Evolutionary conservation across 2,797 vertebrate genomes (phyloP).

Genomic region (Eleutherodactylus coqui): DNA sequence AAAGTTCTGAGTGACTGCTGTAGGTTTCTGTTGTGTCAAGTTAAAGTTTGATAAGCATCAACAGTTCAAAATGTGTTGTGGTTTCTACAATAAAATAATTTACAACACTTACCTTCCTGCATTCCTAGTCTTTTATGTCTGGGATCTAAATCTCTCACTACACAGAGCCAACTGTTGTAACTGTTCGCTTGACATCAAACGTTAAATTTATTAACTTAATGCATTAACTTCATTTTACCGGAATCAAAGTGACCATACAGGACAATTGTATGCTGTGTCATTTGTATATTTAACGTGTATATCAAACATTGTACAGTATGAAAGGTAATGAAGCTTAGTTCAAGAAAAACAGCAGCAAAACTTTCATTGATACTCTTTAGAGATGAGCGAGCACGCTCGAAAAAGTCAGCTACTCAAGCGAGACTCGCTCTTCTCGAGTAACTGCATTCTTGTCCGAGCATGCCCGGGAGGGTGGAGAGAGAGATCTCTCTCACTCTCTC

Average conservation of each 20-base stretch:
- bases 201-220: neutral
- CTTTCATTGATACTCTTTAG: no score
- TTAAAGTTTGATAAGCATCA: neutral
- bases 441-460: no score
- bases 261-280: neutral
- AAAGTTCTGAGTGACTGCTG: neutral
- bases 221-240: neutral
- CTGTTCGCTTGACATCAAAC: neutral
- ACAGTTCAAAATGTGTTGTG: neutral
- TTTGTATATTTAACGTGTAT: neutral
- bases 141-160: neutral
- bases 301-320: neutral
- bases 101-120: constrained; percentile 12
- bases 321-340: neutral
- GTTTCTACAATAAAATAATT: constrained; percentile 7
- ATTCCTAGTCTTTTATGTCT: constrained; percentile 15
- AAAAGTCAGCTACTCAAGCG: no score
- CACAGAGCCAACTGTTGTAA: neutral
- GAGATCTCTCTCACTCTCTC: no score
- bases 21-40: neutral
- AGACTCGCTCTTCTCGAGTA: no score
- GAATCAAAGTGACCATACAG: neutral
- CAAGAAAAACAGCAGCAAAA: neutral
- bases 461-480: no score
- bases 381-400: no score